Base-by-base conservation (phyloP, 2,888 invertebrate genomes). In the Macrosiphum euphorbiae region DNA sequence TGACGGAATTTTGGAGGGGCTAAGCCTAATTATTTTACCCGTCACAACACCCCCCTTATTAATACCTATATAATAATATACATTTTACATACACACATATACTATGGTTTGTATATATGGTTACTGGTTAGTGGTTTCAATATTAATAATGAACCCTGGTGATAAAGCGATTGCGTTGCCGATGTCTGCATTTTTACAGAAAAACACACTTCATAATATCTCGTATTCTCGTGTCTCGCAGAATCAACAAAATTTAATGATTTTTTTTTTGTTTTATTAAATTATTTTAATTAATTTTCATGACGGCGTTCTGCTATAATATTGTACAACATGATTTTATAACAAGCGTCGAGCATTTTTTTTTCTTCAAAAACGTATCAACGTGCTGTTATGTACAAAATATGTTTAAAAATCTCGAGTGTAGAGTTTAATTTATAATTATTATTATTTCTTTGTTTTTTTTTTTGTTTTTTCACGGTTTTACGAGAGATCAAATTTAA, bases 211-310 rank as follows among this genome's bases (percentile, higher is more conserved):
- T 67, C 35, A 67, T 67, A 67, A 67, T 67, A 67, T 67, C 67
- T n/a, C 52, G 55, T 67, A n/a, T 16, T 67, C 67, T n/a, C 52
- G 55, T 67, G 67, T 16, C n/a, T 67, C 5, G 16, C n/a, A 67
- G n/a, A 67, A 67, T 67, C 67, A 67, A 67, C 67, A 67, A 35
- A 67, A 16, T n/a, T 0, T 55, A 55, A 55, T 55, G 20, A 20
- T 52, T 52, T 20, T 55, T 55, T 55, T 55, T 55, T 67, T n/a
- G 28, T 61, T 61, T n/a, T 67, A 8, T 47, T n/a, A 20, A 67
- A 67, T 67, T 16, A 67, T 67, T 67, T 67, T 67, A 67, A 67
- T 67, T 67, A 67, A 67, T 67, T 67, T 67, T 35, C 67, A 67
- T 16, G 16, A 16, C 35, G n/a, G 16, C 5, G 16, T 67, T 35